Evolutionary conservation across 2,113 vertebrate species (phyloP).

Genomic region (Mola mola): DNA sequence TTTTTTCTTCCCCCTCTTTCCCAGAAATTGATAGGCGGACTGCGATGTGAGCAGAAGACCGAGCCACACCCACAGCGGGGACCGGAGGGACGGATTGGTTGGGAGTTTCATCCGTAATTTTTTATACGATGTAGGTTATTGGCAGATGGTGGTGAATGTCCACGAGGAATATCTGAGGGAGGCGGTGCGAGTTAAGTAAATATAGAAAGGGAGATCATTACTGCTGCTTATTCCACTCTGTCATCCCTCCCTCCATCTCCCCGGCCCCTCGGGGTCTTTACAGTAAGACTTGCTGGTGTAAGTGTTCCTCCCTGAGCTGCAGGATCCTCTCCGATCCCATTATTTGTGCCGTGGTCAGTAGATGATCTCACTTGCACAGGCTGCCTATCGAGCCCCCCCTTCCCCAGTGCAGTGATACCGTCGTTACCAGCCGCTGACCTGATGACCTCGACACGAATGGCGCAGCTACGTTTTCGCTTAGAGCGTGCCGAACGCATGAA

Average conservation of each 20-base stretch:
- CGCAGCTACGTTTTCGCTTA: neutral
- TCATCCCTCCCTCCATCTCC: neutral
- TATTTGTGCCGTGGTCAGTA: constrained; percentile 54
- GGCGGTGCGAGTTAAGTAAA: constrained; percentile 16
- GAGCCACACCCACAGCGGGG: constrained; percentile 37
- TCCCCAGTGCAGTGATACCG: constrained; percentile 13
- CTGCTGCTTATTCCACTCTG: constrained; percentile 1
- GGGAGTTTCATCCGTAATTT: constrained; percentile 38
- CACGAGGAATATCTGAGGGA: constrained; percentile 21
- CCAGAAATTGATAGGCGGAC: constrained; percentile 7
- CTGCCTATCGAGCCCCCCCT: constrained; percentile 17
- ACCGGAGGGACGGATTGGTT: constrained; percentile 33
- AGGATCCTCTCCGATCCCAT: constrained; percentile 65
- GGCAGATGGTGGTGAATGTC: constrained; percentile 29
- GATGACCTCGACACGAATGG: neutral
- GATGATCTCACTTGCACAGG: constrained; percentile 51
- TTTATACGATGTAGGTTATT: constrained; percentile 48
- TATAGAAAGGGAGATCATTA: neutral
- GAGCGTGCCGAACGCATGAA: too few species aligned
- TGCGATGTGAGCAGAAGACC: constrained; percentile 35
- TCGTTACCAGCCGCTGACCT: neutral
- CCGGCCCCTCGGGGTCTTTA: constrained; percentile 8
- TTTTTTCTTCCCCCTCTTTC: neutral
- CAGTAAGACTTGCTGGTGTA: constrained; percentile 44
- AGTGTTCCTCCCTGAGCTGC: constrained; percentile 45